Conservation (phyloP, 2,797 vertebrate genomes). For the Pseudochirops cupreus region DNA sequence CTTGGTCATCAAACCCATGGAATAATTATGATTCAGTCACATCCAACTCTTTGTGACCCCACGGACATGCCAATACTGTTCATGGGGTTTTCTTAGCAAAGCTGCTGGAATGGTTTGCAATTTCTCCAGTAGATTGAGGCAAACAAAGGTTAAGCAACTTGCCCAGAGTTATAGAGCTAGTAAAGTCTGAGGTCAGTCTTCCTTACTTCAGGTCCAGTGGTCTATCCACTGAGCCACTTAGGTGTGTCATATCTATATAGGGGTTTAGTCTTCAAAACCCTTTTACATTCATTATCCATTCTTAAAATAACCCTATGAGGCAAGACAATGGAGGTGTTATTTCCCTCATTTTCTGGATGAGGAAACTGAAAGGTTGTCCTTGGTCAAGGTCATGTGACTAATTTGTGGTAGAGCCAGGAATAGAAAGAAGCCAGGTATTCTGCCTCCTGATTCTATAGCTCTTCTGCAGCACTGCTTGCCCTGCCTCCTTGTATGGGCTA, state of each 20-base stretch:
- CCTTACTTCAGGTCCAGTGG: not conserved
- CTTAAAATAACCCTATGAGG: not conserved
- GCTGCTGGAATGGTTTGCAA: not conserved
- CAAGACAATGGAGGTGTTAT: not conserved
- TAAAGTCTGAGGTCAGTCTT: not conserved
- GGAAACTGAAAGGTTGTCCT: not conserved
- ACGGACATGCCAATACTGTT: not conserved
- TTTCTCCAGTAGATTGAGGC: not conserved
- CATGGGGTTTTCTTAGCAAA: not conserved
- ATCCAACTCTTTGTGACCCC: not conserved
- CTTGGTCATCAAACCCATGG: no score
- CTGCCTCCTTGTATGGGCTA: not conserved
- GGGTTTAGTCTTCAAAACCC: not conserved
- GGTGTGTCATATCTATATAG: not conserved
- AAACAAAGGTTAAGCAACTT: not conserved
- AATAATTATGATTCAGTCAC: not conserved
- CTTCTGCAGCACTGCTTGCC: not conserved
- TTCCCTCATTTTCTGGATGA: not conserved
- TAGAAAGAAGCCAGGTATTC: not conserved
- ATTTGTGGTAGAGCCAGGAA: not conserved
- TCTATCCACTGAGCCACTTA: not conserved
- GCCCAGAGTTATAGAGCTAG: not conserved
- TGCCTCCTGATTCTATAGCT: not conserved
- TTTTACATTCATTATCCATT: not conserved
- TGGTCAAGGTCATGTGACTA: not conserved